These are phyloP conservation scores for Ophioninae sp. DNA, from an alignment of 2,888 invertebrate species.

Conservation along the genomic window DNA sequence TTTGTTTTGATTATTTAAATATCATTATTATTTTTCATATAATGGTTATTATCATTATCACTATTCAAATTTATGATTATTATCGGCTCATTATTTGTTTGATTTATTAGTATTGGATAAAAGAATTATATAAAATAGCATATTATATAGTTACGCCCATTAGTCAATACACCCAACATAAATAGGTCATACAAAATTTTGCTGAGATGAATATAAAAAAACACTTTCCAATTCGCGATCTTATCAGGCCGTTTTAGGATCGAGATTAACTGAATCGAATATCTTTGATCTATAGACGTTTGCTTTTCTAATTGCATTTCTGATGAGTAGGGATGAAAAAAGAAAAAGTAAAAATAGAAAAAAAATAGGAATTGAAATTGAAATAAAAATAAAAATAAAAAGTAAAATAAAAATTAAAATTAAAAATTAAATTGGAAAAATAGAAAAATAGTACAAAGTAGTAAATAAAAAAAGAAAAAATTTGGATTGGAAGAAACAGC, in stretches of 20 bases:
- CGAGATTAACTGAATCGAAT: not conserved
- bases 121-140: too few relatives aligned
- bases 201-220: not conserved
- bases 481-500: conserved; percentile 51
- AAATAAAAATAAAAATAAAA: too few relatives aligned
- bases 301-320: not conserved
- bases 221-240: not conserved
- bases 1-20: too few relatives aligned
- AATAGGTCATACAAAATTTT: not conserved
- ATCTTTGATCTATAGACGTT: not conserved
- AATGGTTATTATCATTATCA: too few relatives aligned
- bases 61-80: too few relatives aligned
- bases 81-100: too few relatives aligned
- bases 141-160: too few relatives aligned
- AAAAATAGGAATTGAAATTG: too few relatives aligned
- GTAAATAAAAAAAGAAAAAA: not conserved
- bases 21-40: too few relatives aligned
- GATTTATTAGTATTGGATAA: too few relatives aligned
- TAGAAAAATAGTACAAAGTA: not conserved
- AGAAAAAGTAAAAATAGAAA: not conserved
- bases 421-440: too few relatives aligned
- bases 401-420: too few relatives aligned
- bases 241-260: not conserved
- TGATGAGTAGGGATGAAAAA: not conserved
- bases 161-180: not conserved